Evolutionary conservation across 2,797 vertebrate genomes (phyloP).

Genomic region (Platalea minor): DNA sequence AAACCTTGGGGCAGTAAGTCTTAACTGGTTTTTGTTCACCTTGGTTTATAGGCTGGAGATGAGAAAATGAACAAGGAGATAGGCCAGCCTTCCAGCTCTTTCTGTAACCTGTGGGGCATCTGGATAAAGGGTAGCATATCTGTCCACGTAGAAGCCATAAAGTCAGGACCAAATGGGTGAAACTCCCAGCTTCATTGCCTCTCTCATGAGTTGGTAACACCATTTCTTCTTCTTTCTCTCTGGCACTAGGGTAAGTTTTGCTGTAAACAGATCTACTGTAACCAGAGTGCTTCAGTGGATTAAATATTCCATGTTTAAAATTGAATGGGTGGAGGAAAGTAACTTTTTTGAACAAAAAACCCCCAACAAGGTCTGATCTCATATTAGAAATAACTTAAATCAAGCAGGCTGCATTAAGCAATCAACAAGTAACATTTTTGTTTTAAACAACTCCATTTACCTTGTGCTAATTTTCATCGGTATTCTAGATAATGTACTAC

Average conservation of each 20-base stretch:
- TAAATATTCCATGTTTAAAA: neutral
- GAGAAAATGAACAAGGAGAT: neutral
- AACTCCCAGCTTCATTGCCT: neutral
- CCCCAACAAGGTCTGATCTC: neutral
- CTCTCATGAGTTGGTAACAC: neutral
- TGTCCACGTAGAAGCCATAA: neutral
- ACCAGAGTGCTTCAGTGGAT: neutral
- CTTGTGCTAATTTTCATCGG: conserved; percentile 47
- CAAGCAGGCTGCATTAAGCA: conserved; percentile 7
- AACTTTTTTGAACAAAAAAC: neutral
- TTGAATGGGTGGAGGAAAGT: neutral
- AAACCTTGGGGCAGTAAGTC: neutral
- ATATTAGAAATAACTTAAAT: neutral
- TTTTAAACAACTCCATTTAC: conserved; percentile 43
- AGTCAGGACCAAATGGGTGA: neutral
- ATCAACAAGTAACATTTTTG: conserved; percentile 20
- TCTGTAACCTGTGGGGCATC: neutral
- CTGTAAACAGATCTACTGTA: neutral
- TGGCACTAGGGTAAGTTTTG: neutral
- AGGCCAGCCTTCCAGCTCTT: neutral
- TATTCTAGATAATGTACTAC: conserved; percentile 50
- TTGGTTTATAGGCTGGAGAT: neutral
- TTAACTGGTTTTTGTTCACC: neutral
- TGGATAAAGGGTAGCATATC: neutral
- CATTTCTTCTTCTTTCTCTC: neutral